A percentile compares a stretch with the other conserved stretches of the same genome.
Conservation (phyloP, 2,888 invertebrate genomes). For the Girardia tigrina region DNA sequence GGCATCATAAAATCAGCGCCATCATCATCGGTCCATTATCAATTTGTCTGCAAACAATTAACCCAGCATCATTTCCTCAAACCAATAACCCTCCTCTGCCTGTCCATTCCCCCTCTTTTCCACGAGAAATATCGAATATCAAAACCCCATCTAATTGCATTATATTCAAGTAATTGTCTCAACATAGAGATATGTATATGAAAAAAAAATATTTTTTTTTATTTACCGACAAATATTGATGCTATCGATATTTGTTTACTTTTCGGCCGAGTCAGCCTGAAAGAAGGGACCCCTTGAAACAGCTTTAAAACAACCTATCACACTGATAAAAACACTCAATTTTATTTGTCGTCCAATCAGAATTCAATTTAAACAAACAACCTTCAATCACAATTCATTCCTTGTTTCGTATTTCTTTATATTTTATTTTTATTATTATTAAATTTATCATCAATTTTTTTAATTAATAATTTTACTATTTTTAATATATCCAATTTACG, state of each 20-base stretch:
- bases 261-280: not conserved
- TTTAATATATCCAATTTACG: no score
- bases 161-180: slow-evolving; percentile 14
- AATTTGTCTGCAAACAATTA: not conserved
- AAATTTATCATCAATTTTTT: not conserved
- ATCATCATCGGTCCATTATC: not conserved
- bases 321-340: not conserved
- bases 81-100: not conserved
- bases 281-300: not conserved
- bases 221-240: slow-evolving; percentile 3
- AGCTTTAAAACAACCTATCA: not conserved
- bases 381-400: slow-evolving; percentile 14
- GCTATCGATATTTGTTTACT: slow-evolving; percentile 3
- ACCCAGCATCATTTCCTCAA: no score
- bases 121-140: slow-evolving; percentile 23
- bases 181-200: not conserved
- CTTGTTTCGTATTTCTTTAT: not conserved
- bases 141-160: not conserved
- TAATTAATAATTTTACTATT: no score
- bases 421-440: not conserved
- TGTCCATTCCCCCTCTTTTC: no score
- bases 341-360: slow-evolving; percentile 6
- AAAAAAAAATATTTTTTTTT: not conserved
- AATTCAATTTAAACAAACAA: not conserved
- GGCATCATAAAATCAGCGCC: not conserved